phyloP scores from a whole-genome alignment of 2,888 invertebrate species.

The Philhelius pedissequus region DNA sequence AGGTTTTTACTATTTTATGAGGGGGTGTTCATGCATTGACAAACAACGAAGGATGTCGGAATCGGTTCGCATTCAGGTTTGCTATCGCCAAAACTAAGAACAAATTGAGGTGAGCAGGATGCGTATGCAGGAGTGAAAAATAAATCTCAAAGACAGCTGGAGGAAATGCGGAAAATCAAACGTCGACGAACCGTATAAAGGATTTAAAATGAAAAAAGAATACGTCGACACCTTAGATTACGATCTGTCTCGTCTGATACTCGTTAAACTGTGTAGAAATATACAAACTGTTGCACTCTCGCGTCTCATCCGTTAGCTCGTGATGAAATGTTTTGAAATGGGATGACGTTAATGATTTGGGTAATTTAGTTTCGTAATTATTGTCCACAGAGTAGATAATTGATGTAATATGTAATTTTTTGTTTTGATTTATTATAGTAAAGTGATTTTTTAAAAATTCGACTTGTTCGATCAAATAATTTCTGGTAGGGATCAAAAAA shows the following conservation, averaged over 20 bases:
- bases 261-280: constrained; percentile 44
- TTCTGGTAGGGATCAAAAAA: too few species aligned
- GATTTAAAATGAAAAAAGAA: constrained; percentile 55
- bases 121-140: constrained; percentile 38
- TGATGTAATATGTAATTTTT: not conserved
- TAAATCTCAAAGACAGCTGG: constrained; percentile 58
- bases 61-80: not conserved
- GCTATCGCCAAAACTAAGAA: not conserved
- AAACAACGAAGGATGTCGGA: constrained; percentile 1
- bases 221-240: constrained; percentile 70
- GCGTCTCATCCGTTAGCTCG: constrained; percentile 7
- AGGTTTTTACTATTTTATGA: constrained; percentile 25
- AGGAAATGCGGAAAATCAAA: constrained; percentile 66
- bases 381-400: not conserved
- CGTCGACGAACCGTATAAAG: constrained; percentile 68
- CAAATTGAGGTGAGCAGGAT: constrained; percentile 12
- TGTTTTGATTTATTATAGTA: too few species aligned
- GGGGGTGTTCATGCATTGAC: not conserved
- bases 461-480: too few species aligned
- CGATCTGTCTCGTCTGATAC: constrained; percentile 70
- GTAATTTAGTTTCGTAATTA: not conserved
- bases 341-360: constrained; percentile 2
- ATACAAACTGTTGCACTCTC: constrained; percentile 53
- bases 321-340: constrained; percentile 3
- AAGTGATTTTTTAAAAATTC: too few species aligned